Conservation (phyloP, 2,888 invertebrate genomes). For the Melikaiella ostensackeni region DNA sequence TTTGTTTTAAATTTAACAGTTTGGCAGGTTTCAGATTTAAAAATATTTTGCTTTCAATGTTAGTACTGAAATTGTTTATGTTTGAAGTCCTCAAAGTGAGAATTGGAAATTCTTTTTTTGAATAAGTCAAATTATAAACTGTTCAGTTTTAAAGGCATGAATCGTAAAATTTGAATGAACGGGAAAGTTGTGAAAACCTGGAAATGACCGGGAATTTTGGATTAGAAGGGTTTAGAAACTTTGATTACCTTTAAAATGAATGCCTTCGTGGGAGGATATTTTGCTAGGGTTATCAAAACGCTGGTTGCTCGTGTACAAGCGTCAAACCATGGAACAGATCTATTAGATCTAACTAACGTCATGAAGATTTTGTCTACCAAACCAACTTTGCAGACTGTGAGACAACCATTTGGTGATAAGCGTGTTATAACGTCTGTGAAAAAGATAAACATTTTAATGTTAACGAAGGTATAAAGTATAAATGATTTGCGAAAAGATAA, state of each 20-base stretch:
- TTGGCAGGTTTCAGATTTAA: too few relatives aligned
- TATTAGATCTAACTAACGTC: slow-evolving; percentile 46
- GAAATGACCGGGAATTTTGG: too few relatives aligned
- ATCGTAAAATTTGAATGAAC: too few relatives aligned
- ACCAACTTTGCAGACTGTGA: slow-evolving; percentile 42
- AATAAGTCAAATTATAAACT: too few relatives aligned
- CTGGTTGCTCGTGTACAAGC: slow-evolving; percentile 50
- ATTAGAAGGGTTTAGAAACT: neutral
- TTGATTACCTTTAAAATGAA: slow-evolving; percentile 4
- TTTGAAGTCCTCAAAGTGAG: too few relatives aligned
- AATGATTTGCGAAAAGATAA: neutral
- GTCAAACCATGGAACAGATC: slow-evolving; percentile 53
- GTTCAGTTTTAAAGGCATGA: too few relatives aligned
- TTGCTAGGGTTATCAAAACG: slow-evolving; percentile 50
- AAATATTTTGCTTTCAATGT: too few relatives aligned
- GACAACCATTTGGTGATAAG: slow-evolving; percentile 49
- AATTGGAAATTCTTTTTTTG: too few relatives aligned
- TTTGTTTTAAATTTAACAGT: too few relatives aligned
- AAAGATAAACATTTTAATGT: neutral
- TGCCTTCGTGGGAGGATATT: slow-evolving; percentile 28
- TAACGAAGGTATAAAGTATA: neutral
- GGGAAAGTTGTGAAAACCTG: too few relatives aligned
- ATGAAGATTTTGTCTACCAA: slow-evolving; percentile 48
- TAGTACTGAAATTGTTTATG: too few relatives aligned
- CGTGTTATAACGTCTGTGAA: slow-evolving; percentile 50